Evolutionary conservation across 1,140 invertebrate species (phyloP).

Genomic region (Mactra quadrangularis): DNA sequence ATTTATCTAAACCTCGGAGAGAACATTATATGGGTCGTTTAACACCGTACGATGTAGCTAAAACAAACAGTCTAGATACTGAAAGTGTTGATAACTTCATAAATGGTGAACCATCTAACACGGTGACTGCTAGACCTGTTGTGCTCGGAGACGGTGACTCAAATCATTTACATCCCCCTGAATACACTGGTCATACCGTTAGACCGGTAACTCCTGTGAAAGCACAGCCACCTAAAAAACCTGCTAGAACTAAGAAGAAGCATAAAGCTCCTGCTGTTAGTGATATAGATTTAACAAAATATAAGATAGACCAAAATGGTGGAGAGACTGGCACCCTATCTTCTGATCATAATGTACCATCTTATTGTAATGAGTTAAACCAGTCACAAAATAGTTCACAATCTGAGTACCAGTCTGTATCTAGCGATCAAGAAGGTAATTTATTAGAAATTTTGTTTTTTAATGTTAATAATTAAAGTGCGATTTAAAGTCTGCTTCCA

Average conservation of each 20-base stretch:
- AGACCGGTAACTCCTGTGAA: neutral
- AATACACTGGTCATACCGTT: neutral
- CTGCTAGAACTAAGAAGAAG: constrained; percentile 46
- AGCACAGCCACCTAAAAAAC: constrained; percentile 42
- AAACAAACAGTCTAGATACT: neutral
- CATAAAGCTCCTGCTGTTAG: neutral
- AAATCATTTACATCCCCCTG: neutral
- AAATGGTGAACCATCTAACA: neutral
- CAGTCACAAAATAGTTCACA: no score
- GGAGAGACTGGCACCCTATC: neutral
- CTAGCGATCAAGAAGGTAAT: no score
- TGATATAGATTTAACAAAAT: constrained; percentile 49
- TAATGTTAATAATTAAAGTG: no score
- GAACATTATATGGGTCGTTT: neutral
- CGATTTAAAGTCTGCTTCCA: no score
- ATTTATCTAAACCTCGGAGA: neutral
- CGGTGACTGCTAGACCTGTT: constrained; percentile 31
- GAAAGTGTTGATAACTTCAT: constrained; percentile 34
- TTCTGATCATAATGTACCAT: neutral
- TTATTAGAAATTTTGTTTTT: no score
- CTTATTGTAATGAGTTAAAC: neutral
- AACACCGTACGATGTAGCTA: constrained; percentile 11
- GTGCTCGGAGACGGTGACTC: neutral
- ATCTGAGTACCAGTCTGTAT: no score
- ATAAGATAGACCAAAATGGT: constrained; percentile 31